Percentiles rank a stretch among this genome's conserved stretches.
These are phyloP conservation scores for Leucopsar rothschildi DNA, from an alignment of 2,113 vertebrate species.

Conservation along the genomic window DNA sequence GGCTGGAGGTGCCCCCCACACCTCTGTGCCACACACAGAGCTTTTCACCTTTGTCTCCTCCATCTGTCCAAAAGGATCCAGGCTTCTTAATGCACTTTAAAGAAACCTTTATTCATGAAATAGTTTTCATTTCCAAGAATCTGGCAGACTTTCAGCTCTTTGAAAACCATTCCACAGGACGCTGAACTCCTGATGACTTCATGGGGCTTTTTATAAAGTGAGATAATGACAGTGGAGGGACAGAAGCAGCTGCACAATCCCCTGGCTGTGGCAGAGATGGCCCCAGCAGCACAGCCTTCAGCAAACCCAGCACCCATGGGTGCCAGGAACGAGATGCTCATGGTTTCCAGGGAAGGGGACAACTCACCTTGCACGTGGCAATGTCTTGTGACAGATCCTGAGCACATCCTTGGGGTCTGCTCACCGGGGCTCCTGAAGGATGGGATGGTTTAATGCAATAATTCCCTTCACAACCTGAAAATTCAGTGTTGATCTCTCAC, in stretches of 20 bases:
- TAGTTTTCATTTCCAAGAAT: background rate
- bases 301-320: background rate
- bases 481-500: background rate
- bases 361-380: background rate
- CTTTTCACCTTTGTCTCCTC: background rate
- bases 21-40: background rate
- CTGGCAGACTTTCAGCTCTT: conserved; percentile 13
- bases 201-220: conserved; percentile 67
- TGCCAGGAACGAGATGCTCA: background rate
- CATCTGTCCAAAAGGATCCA: background rate
- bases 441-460: background rate
- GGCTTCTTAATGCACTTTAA: background rate
- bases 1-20: background rate
- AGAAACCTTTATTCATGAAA: background rate
- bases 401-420: background rate
- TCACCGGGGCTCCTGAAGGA: background rate
- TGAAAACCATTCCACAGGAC: background rate
- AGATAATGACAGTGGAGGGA: conserved; percentile 59
- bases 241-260: conserved; percentile 79
- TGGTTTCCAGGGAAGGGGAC: background rate
- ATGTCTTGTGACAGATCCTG: background rate
- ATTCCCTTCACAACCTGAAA: background rate
- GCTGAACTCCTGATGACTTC: conserved; percentile 53
- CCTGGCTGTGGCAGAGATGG: conserved; percentile 38
- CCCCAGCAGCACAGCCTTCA: conserved; percentile 19